Percentiles rank a stretch among this genome's conserved stretches.
Evolutionary conservation across 2,113 vertebrate genomes (phyloP).

Genomic region (Petrocephalus zakoni): DNA sequence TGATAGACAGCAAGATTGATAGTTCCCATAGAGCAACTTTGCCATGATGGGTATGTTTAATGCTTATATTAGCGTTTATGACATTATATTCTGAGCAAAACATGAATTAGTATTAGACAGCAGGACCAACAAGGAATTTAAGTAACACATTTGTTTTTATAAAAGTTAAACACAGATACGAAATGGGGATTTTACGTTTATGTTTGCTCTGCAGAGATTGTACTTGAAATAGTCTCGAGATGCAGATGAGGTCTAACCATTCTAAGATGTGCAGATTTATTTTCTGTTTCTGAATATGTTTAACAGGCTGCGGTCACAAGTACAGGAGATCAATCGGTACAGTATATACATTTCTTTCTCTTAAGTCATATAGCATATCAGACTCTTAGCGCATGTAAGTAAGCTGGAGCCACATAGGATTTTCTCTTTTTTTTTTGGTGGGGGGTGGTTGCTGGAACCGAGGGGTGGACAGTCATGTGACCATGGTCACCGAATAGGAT

Average conservation of each 20-base stretch:
- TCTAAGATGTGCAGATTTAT: slow-evolving; percentile 68
- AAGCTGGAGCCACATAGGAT: slow-evolving; percentile 52
- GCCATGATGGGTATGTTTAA: neutral
- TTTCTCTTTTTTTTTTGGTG: slow-evolving; percentile 39
- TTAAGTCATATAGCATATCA: slow-evolving; percentile 66
- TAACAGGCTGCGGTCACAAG: slow-evolving; percentile 79
- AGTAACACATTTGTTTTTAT: neutral
- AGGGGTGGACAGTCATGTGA: slow-evolving; percentile 30
- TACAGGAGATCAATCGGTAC: slow-evolving; percentile 79
- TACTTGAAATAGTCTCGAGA: slow-evolving; percentile 25
- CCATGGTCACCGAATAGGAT: neutral
- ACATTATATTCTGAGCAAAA: neutral
- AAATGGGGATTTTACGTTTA: slow-evolving; percentile 3
- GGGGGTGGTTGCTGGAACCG: slow-evolving; percentile 36
- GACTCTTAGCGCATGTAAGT: slow-evolving; percentile 65
- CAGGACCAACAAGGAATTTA: neutral
- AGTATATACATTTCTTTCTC: slow-evolving; percentile 69
- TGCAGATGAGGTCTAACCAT: slow-evolving; percentile 54
- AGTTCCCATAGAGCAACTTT: neutral
- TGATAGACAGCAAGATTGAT: neutral
- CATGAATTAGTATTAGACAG: neutral
- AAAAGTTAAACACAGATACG: neutral
- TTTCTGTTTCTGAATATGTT: slow-evolving; percentile 76
- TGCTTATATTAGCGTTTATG: neutral
- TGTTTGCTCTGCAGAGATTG: neutral